Evolutionary conservation across 1,140 invertebrate genomes (phyloP), one percentile per base, ranked within the genome.

Genomic region (Sesamia nonagrioides): DNA sequence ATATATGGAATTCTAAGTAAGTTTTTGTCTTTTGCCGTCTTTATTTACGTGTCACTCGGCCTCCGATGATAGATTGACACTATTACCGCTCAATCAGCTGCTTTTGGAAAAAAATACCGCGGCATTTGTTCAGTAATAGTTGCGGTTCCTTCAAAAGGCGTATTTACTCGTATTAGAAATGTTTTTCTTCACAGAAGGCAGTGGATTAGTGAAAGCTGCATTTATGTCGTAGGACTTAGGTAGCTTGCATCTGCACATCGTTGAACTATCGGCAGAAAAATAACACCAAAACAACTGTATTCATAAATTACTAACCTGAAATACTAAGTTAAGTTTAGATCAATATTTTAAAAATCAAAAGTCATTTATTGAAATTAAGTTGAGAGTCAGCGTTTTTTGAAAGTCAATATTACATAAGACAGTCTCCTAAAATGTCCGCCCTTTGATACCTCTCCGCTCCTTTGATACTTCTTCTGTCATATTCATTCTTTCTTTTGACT

Each of bases 1-100:
- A 15, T 68, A 68, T 68, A 68, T 27, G 63, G 63, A 5, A 7
- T 13, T 27, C 63, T 48, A 45, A 68, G 63, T 68, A 68, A 68
- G 48, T 68, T 68, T 68, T 42, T 68, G 42, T 68, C 40, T 50
- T 68, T 68, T 33, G 18, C 63, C 11, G 50, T 68, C 18, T 50
- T 33, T 48, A 45, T 45, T 68, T 42, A 68, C 42, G 0, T 48
- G 40, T 68, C 63, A 68, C 48, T 48, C 11, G 63, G 2, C 27
- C 17, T 21, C 13, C 42, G 63, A 68, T 68, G 63, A 68, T 48
- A 45, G 63, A 68, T n/a, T 33, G 63, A 50, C n/a, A 11, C n/a
- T 48, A 33, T 48, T 40, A 42, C 60, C 0, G 37, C 37, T 63
- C 60, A 45, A 68, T 50, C 42, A 48, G 42, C 40, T 68, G 13